Percentiles rank a stretch among this genome's conserved stretches.
phyloP scores from a whole-genome alignment of 2,888 invertebrate genomes.

The Idaea dimidiata region DNA sequence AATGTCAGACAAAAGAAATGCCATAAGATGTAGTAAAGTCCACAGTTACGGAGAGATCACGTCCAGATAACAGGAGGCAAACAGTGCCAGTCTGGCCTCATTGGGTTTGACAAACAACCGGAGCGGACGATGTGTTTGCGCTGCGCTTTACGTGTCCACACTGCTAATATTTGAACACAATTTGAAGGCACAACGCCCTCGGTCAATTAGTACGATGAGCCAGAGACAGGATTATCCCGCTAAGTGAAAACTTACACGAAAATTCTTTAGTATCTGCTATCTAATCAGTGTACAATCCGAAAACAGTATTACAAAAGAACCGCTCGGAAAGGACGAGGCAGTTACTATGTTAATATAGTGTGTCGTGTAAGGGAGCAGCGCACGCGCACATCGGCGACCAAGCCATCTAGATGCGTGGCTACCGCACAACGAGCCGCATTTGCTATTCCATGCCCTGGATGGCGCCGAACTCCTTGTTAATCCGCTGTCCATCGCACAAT shows the following conservation, averaged over 20 bases:
- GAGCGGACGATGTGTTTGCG: conserved; percentile 54
- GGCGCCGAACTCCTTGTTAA: conserved; percentile 75
- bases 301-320: conserved; percentile 46
- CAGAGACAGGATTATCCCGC: conserved; percentile 39
- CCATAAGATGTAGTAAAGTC: conserved; percentile 40
- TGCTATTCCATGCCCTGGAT: conserved; percentile 57
- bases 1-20: conserved; percentile 47
- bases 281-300: conserved; percentile 18
- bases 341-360: conserved; percentile 50
- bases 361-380: conserved; percentile 46
- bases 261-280: conserved; percentile 29
- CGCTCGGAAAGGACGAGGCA: conserved; percentile 31
- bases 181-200: conserved; percentile 71
- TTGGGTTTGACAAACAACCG: conserved; percentile 64
- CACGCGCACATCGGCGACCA: conserved; percentile 36
- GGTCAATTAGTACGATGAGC: conserved; percentile 53
- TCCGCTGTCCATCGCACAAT: conserved; percentile 68
- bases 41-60: conserved; percentile 50
- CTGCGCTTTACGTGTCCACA: conserved; percentile 57
- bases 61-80: conserved; percentile 54
- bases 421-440: conserved; percentile 60
- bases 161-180: conserved; percentile 71
- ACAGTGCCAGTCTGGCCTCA: conserved; percentile 50
- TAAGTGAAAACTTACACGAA: conserved; percentile 37
- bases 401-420: conserved; percentile 51